phyloP scores from a whole-genome alignment of 2,888 invertebrate genomes.

The Dromius quadrimaculatus region DNA sequence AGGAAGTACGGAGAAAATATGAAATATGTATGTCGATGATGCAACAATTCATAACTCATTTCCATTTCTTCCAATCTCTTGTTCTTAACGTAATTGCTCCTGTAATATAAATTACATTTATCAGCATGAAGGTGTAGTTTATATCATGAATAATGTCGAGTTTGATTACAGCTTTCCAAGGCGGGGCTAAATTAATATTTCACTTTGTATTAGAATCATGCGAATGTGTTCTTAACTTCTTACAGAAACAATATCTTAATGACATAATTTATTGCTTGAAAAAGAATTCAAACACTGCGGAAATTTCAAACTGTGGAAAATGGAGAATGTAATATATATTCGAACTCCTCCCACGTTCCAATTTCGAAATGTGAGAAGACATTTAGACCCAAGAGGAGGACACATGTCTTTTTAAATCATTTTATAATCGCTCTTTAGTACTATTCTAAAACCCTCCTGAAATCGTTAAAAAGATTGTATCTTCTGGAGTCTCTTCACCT shows the following conservation, averaged over 20 bases:
- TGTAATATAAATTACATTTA: conserved; percentile 32
- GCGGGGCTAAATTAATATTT: conserved; percentile 24
- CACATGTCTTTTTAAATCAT: neutral
- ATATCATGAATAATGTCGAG: conserved; percentile 30
- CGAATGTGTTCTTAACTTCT: neutral
- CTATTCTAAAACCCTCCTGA: neutral
- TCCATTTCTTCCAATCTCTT: neutral
- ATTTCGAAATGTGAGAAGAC: neutral
- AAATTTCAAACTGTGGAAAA: neutral
- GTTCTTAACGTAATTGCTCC: conserved; percentile 7
- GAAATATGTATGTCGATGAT: too few relatives aligned
- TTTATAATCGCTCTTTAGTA: too few relatives aligned
- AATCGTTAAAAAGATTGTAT: neutral
- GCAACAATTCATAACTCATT: neutral
- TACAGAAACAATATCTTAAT: neutral
- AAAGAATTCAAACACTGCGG: conserved; percentile 10
- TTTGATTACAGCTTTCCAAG: conserved; percentile 18
- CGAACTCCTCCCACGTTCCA: neutral
- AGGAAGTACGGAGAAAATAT: too few relatives aligned
- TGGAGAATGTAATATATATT: neutral
- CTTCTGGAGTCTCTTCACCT: neutral
- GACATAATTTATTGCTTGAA: neutral
- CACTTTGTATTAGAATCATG: conserved; percentile 25
- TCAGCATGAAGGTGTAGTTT: conserved; percentile 18
- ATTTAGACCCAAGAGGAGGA: neutral